Percentiles rank a stretch among this genome's conserved stretches.
Conservation (phyloP, 1,140 invertebrate genomes). For the Calliphora vicina region DNA sequence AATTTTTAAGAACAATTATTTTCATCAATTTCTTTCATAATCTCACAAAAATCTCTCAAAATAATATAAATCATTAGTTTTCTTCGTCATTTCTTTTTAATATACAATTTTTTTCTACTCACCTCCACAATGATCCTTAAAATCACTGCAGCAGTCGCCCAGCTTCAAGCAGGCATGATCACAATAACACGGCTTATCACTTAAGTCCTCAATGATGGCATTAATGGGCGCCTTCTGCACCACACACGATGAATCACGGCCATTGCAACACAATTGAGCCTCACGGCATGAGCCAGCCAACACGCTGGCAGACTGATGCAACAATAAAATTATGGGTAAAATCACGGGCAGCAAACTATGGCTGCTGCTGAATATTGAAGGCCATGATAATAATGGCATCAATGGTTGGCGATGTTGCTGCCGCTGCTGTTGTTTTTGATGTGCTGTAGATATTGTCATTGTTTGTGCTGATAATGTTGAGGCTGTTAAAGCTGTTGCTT, state of each 20-base stretch:
- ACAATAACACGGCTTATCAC: conserved; percentile 87
- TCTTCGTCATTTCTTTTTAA: too few relatives aligned
- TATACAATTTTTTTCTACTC: conserved; percentile 49
- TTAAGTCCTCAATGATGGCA: conserved; percentile 80
- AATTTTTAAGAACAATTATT: too few relatives aligned
- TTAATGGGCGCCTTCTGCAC: conserved; percentile 84
- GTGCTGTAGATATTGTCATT: too few relatives aligned
- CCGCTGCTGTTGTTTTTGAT: too few relatives aligned
- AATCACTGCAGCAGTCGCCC: conserved; percentile 85
- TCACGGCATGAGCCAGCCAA: conserved; percentile 76
- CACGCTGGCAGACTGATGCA: not conserved
- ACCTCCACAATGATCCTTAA: conserved; percentile 87
- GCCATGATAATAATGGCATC: too few relatives aligned
- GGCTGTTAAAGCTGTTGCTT: not conserved
- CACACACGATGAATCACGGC: conserved; percentile 85
- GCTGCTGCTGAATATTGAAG: not conserved
- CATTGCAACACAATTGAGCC: conserved; percentile 79
- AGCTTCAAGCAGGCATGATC: conserved; percentile 87
- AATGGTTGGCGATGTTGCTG: not conserved
- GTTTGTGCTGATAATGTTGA: not conserved
- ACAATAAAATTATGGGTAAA: conserved; percentile 9
- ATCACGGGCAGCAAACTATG: not conserved
- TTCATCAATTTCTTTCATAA: too few relatives aligned
- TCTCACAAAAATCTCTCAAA: too few relatives aligned
- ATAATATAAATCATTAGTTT: too few relatives aligned